Base-by-base conservation (phyloP, 2,888 invertebrate genomes). In the Cynaeus angustus region DNA sequence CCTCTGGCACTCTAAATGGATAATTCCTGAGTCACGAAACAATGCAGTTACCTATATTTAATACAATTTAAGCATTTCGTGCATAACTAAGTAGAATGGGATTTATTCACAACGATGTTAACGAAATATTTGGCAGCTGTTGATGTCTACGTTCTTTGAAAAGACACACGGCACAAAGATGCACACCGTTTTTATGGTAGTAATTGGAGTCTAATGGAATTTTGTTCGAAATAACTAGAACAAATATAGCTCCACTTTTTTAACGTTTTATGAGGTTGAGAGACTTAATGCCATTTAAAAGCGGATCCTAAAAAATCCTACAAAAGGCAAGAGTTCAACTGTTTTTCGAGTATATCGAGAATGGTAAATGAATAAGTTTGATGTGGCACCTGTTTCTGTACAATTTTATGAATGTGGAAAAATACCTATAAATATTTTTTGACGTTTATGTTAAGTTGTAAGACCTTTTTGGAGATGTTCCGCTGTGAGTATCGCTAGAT, bases 61-160 rank as follows among this genome's bases (percentile, higher is more conserved):
- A 55, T 66, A 46, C 66, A 56, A 56, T 56, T 55, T 66, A 55
- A 55, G 56, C 66, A 66, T 66, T 55, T 66, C 55, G 66, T 66
- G 55, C 55, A 56, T 66, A 46, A 55, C 46, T 66, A 56, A 33
- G 66, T 37, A 13, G 43, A 21, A 55, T 33, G n/a, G 41, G 64
- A 64, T 64, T 65, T 65, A 55, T 65, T 65, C 37, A 46, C 45
- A 28, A 46, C 33, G 28, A 45, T 46, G 55, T 46, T 56, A 53
- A 66, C 45, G 30, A 33, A 66, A 66, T 56, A 66, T 66, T 66
- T 66, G 66, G 66, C 66, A 66, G 33, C 55, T 33, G n/a, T 9
- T 45, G 66, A 55, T 46, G 66, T 66, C 66, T 56, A 56, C 66
- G 56, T 66, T 55, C 66, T 21, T 66, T 37, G 16, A 12, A 52